Evolutionary conservation across 2,113 vertebrate genomes (phyloP), one percentile per base, ranked within the genome.

Genomic region (Psettodes erumei): DNA sequence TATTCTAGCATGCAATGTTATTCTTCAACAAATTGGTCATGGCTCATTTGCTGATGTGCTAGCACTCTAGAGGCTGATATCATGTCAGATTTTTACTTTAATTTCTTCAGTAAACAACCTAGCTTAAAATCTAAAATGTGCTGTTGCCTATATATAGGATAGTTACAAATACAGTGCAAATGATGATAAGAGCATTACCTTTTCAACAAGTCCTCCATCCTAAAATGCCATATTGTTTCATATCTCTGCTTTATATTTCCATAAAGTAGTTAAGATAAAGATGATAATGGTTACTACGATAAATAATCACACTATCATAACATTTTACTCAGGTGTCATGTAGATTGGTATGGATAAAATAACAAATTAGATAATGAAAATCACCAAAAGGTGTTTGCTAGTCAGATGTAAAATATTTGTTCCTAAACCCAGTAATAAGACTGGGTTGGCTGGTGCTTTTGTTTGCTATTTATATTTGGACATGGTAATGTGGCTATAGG

Each of bases 391-490:
- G n/a, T n/a, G n/a, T n/a, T n/a, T n/a, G n/a, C n/a, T n/a, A n/a
- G n/a, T n/a, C n/a, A n/a, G n/a, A n/a, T n/a, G n/a, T n/a, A n/a
- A n/a, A n/a, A n/a, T n/a, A n/a, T n/a, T 33, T 54, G 2, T 43
- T 13, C 8, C 7, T 23, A 25, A 53, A 19, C 15, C 30, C 23
- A 25, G 15, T 19, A n/a, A 35, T 3, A 65, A 58, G 5, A 48
- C 27, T 18, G 33, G 21, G 4, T 28, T 71, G 42, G 37, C 37
- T 8, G 28, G 12, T 58, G 53, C 28, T 33, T 60, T 13, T 30
- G 33, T 74, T 16, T 51, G 35, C 35, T 33, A 19, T 15, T 65
- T 59, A 30, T 50, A 48, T 77, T 79, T 60, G 8, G 60, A 64
- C 51, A 69, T 80, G 79, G 58, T 27, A 27, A 42, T 58, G 51